Evolutionary conservation across 2,888 invertebrate species (phyloP).

Genomic region (Selenia dentaria): DNA sequence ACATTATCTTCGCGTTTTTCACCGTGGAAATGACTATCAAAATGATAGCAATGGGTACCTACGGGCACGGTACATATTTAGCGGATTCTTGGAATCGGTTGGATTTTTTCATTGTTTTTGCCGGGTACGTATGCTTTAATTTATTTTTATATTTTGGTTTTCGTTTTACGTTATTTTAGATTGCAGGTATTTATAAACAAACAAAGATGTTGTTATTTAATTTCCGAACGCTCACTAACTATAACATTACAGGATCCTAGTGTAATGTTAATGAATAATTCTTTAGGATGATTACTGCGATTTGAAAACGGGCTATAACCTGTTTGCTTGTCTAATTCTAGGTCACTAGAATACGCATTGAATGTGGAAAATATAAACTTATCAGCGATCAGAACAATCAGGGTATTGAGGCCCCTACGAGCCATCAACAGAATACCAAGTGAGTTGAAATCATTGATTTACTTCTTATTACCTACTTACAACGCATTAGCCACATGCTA

Average conservation of each 20-base stretch:
- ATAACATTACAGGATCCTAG: too few relatives aligned
- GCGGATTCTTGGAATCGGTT: constrained; percentile 99
- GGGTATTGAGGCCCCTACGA: constrained; percentile 97
- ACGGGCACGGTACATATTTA: constrained; percentile 96
- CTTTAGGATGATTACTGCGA: too few relatives aligned
- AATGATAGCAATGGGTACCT: constrained; percentile 99
- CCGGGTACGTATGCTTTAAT: constrained; percentile 89
- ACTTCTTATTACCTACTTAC: background rate
- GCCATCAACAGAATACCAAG: constrained; percentile 99
- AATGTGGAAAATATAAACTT: constrained; percentile 99
- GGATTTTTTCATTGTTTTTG: constrained; percentile 98
- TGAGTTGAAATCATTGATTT: constrained; percentile 83
- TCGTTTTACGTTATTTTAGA: too few relatives aligned
- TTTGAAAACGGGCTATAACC: too few relatives aligned
- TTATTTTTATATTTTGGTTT: too few relatives aligned
- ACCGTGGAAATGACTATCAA: constrained; percentile 99
- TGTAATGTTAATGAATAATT: too few relatives aligned
- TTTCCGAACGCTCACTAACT: too few relatives aligned
- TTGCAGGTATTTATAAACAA: too few relatives aligned
- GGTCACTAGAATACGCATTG: constrained; percentile 94
- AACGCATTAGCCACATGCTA: too few relatives aligned
- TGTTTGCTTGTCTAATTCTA: too few relatives aligned
- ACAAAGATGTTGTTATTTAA: too few relatives aligned
- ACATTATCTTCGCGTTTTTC: constrained; percentile 99
- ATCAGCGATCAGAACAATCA: constrained; percentile 98